Evolutionary conservation across 1,140 invertebrate genomes (phyloP).

Genomic region (Drosophila virilis): DNA sequence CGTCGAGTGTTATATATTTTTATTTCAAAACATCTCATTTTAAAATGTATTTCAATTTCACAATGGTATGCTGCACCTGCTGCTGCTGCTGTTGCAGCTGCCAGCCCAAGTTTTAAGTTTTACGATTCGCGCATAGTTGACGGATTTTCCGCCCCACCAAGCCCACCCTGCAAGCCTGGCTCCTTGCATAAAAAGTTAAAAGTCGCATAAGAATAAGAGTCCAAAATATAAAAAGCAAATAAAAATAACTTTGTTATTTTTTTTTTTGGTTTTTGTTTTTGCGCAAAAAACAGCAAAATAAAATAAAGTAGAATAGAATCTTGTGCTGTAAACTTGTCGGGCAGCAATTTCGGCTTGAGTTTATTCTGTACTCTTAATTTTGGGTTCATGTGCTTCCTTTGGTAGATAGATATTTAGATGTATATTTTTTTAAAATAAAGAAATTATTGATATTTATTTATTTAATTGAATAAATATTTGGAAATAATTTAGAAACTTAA

Average conservation of each 20-base stretch:
- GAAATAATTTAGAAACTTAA: too few species aligned
- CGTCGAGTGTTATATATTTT: too few species aligned
- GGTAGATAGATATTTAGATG: too few species aligned
- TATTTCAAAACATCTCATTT: too few species aligned
- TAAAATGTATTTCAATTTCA: too few species aligned
- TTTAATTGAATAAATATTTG: too few species aligned
- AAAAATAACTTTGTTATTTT: neutral
- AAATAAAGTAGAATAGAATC: slow-evolving; percentile 19
- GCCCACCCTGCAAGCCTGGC: neutral
- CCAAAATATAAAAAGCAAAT: slow-evolving; percentile 17
- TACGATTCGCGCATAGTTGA: neutral
- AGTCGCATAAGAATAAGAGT: slow-evolving; percentile 22
- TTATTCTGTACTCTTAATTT: neutral
- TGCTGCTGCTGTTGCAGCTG: neutral
- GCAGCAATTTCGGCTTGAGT: slow-evolving; percentile 28
- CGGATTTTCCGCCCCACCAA: neutral
- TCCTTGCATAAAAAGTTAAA: slow-evolving; percentile 12
- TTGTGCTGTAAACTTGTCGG: slow-evolving; percentile 52
- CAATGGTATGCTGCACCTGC: too few species aligned
- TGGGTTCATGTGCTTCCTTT: neutral
- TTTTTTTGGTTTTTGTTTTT: slow-evolving; percentile 1
- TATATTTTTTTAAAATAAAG: too few species aligned
- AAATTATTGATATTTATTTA: too few species aligned
- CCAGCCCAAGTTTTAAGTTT: neutral
- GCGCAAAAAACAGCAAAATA: neutral